Conservation (phyloP, 2,113 vertebrate genomes). For the Melanerpes aurifrons region DNA sequence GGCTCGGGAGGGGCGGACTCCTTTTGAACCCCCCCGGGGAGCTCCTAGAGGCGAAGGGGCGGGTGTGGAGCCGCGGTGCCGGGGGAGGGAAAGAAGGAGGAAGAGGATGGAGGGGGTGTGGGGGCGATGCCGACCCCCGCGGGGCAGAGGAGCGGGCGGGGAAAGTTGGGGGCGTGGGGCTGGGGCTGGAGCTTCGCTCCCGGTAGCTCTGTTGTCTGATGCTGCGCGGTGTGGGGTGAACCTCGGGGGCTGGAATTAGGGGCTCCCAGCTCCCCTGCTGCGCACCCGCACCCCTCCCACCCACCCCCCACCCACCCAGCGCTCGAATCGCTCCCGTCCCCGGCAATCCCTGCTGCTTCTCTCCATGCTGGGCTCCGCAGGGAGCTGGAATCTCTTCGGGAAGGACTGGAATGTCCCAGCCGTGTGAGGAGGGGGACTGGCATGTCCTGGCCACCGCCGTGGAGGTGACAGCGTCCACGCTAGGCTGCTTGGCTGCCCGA, state of each 20-base stretch:
- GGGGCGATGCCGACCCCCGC: background rate
- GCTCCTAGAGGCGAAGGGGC: background rate
- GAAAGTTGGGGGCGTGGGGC: background rate
- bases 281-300: no score
- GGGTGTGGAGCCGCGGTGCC: background rate
- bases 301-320: background rate
- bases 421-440: background rate
- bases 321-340: no score
- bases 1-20: background rate
- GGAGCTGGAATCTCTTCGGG: background rate
- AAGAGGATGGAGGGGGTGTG: no score
- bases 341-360: background rate
- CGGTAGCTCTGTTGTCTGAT: background rate
- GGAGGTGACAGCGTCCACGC: background rate
- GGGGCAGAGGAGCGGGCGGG: background rate
- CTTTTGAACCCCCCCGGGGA: background rate
- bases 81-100: background rate
- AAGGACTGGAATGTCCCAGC: background rate
- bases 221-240: background rate
- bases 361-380: conserved; percentile 2
- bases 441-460: background rate
- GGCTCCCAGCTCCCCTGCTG: background rate
- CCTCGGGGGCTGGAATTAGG: background rate
- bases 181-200: background rate
- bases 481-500: background rate